Percentiles rank a stretch among this genome's conserved stretches.
phyloP scores from a whole-genome alignment of 2,113 vertebrate genomes.

The Embiotoca jacksoni region DNA sequence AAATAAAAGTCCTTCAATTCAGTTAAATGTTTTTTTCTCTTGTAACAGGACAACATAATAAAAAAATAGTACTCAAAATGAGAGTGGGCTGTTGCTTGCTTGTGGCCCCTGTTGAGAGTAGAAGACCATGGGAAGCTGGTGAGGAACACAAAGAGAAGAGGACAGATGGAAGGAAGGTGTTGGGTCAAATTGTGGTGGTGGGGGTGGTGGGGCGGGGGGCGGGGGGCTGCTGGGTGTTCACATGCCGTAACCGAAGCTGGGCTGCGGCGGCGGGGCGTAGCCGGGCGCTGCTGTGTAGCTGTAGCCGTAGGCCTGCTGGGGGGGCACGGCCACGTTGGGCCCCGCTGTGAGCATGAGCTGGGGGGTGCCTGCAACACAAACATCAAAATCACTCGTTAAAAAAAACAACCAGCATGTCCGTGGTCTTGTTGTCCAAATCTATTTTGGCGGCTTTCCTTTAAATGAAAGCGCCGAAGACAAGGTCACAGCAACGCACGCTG shows the following conservation, averaged over 20 bases:
- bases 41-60: slow-evolving; percentile 85
- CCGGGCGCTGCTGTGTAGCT: slow-evolving; percentile 91
- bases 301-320: slow-evolving; percentile 96
- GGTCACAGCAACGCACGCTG: background rate
- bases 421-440: background rate
- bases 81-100: slow-evolving; percentile 85
- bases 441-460: background rate
- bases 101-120: slow-evolving; percentile 89
- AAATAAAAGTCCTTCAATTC: slow-evolving; percentile 96
- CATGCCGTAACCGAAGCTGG: slow-evolving; percentile 97
- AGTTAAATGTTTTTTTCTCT: slow-evolving; percentile 59
- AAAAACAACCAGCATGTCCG: background rate
- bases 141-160: slow-evolving; percentile 89
- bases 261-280: slow-evolving; percentile 90
- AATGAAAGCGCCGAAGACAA: background rate
- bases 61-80: slow-evolving; percentile 76
- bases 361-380: slow-evolving; percentile 89
- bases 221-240: slow-evolving; percentile 80
- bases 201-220: background rate
- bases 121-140: slow-evolving; percentile 91
- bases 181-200: slow-evolving; percentile 19
- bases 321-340: slow-evolving; percentile 94
- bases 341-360: slow-evolving; percentile 98
- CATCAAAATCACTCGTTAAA: background rate
- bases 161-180: slow-evolving; percentile 73